Evolutionary conservation across 2,888 invertebrate species (phyloP).

Genomic region (Agrochola litura): DNA sequence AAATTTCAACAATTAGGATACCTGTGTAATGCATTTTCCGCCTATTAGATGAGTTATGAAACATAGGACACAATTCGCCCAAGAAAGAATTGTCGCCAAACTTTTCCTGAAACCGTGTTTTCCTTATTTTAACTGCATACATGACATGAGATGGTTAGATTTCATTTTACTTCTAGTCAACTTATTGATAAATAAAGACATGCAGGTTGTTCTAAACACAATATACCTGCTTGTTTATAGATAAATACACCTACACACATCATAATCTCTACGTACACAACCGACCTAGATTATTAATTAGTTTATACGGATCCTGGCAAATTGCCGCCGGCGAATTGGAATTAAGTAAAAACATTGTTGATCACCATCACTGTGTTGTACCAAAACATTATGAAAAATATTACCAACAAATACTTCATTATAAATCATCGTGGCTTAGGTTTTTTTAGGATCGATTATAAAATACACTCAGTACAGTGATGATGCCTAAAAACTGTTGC

Average conservation of each 20-base stretch:
- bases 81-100: no score
- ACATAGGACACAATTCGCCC: no score
- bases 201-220: not conserved
- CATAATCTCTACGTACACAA: slow-evolving; percentile 41
- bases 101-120: not conserved
- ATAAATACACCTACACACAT: not conserved
- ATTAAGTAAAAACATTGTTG: slow-evolving; percentile 56
- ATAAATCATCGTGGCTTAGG: not conserved
- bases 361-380: slow-evolving; percentile 49
- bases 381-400: slow-evolving; percentile 24
- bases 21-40: no score
- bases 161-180: not conserved
- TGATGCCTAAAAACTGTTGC: not conserved
- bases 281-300: slow-evolving; percentile 55
- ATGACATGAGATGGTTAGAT: no score
- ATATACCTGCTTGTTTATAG: not conserved
- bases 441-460: not conserved
- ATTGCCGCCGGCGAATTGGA: slow-evolving; percentile 51
- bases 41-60: no score
- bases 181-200: not conserved
- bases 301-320: slow-evolving; percentile 50
- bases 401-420: not conserved
- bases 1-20: not conserved
- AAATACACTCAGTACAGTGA: not conserved
- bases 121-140: not conserved